Evolutionary conservation across 2,888 invertebrate genomes (phyloP).

Genomic region (Thymelicus sylvestris): DNA sequence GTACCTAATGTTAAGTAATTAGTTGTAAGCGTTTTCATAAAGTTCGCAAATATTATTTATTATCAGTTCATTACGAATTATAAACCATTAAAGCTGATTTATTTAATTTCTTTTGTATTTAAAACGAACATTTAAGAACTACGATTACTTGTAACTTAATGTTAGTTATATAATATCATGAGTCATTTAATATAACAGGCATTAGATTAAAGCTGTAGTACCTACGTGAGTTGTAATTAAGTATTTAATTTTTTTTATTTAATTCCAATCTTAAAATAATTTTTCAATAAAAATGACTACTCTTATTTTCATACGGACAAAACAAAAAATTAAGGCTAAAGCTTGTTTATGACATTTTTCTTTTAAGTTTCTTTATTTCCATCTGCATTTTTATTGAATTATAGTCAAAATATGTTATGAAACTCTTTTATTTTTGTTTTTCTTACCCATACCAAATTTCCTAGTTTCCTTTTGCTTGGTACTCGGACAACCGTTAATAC

Average conservation of each 20-base stretch:
- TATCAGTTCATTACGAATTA: constrained; percentile 83
- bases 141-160: constrained; percentile 77
- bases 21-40: constrained; percentile 81
- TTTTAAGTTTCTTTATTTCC: constrained; percentile 82
- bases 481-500: too few species aligned
- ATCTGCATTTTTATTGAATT: constrained; percentile 85
- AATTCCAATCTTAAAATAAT: constrained; percentile 81
- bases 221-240: constrained; percentile 82
- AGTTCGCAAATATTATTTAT: constrained; percentile 84
- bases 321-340: constrained; percentile 76
- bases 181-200: constrained; percentile 83
- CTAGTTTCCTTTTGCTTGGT: constrained; percentile 6
- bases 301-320: constrained; percentile 75
- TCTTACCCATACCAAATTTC: constrained; percentile 40
- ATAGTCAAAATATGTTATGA: constrained; percentile 83
- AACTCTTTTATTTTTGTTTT: constrained; percentile 64
- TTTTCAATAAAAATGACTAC: constrained; percentile 77
- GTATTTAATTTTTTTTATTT: constrained; percentile 84
- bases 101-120: constrained; percentile 84
- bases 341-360: constrained; percentile 81
- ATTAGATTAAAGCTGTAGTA: constrained; percentile 79
- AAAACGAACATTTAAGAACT: constrained; percentile 76
- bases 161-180: constrained; percentile 77
- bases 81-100: constrained; percentile 81
- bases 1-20: constrained; percentile 80